Percentiles rank a stretch among this genome's conserved stretches.
Evolutionary conservation across 2,113 vertebrate species (phyloP).

Genomic region (Chroicocephalus ridibundus): DNA sequence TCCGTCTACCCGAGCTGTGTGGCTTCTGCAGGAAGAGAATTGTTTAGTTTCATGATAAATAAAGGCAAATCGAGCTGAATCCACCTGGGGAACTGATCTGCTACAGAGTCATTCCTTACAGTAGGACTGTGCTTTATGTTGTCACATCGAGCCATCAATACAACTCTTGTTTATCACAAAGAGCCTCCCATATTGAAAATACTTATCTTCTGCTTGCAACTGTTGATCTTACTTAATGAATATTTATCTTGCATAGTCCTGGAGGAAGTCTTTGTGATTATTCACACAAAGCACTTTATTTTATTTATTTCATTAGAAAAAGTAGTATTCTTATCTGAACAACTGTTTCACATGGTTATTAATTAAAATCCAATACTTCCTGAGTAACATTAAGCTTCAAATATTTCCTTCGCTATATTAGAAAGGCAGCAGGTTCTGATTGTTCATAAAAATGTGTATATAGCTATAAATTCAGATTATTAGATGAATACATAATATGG

Average conservation of each 20-base stretch:
- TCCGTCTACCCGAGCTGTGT: background rate
- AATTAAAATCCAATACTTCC: slow-evolving; percentile 60
- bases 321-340: background rate
- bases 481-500: slow-evolving; percentile 69
- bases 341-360: slow-evolving; percentile 26
- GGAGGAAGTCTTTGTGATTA: background rate
- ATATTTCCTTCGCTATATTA: slow-evolving; percentile 55
- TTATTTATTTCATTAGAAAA: background rate
- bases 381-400: slow-evolving; percentile 43
- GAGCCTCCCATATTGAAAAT: background rate
- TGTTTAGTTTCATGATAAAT: background rate
- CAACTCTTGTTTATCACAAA: background rate
- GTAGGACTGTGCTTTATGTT: background rate
- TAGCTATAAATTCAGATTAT: slow-evolving; percentile 51
- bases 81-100: background rate
- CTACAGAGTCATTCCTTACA: background rate
- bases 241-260: background rate
- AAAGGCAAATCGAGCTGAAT: background rate
- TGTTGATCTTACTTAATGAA: slow-evolving; percentile 23
- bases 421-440: slow-evolving; percentile 50
- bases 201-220: background rate
- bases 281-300: background rate
- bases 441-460: slow-evolving; percentile 42
- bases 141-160: background rate
- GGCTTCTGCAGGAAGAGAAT: background rate